Evolutionary conservation across 2,797 vertebrate species (phyloP).

Genomic region (Heterohyrax brucei): DNA sequence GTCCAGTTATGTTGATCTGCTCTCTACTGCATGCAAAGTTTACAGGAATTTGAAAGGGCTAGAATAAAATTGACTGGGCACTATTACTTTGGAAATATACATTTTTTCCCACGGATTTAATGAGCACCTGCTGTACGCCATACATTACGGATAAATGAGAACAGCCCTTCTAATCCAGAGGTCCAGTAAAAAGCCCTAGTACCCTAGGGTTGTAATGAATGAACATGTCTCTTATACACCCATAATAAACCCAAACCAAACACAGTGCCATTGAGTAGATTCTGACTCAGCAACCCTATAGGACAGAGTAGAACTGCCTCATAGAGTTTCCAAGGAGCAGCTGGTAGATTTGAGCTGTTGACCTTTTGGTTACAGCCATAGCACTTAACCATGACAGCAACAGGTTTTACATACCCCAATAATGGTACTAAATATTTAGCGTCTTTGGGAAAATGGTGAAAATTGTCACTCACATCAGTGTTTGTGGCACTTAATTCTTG

Average conservation of each 20-base stretch:
- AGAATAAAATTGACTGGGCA: slow-evolving; percentile 24
- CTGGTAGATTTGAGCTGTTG: too few relatives aligned
- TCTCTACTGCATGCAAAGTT: not conserved
- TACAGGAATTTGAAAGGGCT: not conserved
- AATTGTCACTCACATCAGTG: slow-evolving; percentile 44
- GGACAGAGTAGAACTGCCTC: too few relatives aligned
- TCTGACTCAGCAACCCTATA: too few relatives aligned
- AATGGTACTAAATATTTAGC: not conserved
- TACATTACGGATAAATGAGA: not conserved
- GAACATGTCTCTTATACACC: not conserved
- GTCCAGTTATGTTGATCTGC: too few relatives aligned
- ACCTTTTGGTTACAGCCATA: too few relatives aligned
- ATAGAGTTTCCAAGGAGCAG: too few relatives aligned
- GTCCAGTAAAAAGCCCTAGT: slow-evolving; percentile 6
- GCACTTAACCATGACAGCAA: too few relatives aligned
- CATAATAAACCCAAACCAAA: too few relatives aligned
- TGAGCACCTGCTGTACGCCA: slow-evolving; percentile 22
- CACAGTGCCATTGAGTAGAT: too few relatives aligned
- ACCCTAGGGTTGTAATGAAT: not conserved
- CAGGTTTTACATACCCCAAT: too few relatives aligned
- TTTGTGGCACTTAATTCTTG: slow-evolving; percentile 33
- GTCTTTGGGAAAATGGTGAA: slow-evolving; percentile 49
- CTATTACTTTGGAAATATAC: slow-evolving; percentile 48
- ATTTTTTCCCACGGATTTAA: slow-evolving; percentile 66
- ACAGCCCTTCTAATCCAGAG: not conserved